Base-by-base conservation (phyloP, 2,888 invertebrate genomes). In the Halocaridina rubra region DNA sequence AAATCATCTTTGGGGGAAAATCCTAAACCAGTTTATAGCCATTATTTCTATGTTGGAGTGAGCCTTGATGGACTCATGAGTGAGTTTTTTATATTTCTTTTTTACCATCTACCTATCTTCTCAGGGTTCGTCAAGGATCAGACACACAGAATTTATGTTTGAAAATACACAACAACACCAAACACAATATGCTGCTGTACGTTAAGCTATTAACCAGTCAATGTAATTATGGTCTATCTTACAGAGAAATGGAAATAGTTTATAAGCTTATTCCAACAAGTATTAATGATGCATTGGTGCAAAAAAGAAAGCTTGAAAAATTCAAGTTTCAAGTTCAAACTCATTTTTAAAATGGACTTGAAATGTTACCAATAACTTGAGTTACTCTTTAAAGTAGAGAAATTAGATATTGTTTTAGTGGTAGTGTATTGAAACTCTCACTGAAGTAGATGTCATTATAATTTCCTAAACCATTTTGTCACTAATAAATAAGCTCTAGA, bases 151-250 rank as follows among this genome's bases (percentile, higher is more conserved):
- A 19, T 78, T 32, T 33, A 59, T 72, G 81, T 77, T 24, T 59
- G 61, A 77, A n/a, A 39, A 71, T 78, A 84, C 57, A 81, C 75
- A 81, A 72, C 78, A 84, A 84, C 82, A 84, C 78, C 77, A 78
- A 84, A 84, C 69, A 82, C 71, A 33, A 39, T 78, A 46, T 59
- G 76, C 71, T 77, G 82, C 71, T 77, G 82, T 71, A 59, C 61
- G 57, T 61, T 78, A 71, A 53, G 53, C 53, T 53, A 53, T 53
- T 77, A 59, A 84, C 61, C 78, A 84, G 82, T 72, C n/a, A 72
- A 84, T 77, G 71, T 57, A 22, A 53, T 61, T 39, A 72, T 78
- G 19, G 33, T 78, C 78, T 61, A 81, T 74, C 72, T 46, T 81
- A 53, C 53, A 53, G n/a, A 53, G 53, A 53, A 53, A 3, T 53